Percentiles rank a stretch among this genome's conserved stretches.
These are phyloP conservation scores for Cyanistes caeruleus DNA, from an alignment of 2,113 vertebrate genomes.

Conservation along the genomic window DNA sequence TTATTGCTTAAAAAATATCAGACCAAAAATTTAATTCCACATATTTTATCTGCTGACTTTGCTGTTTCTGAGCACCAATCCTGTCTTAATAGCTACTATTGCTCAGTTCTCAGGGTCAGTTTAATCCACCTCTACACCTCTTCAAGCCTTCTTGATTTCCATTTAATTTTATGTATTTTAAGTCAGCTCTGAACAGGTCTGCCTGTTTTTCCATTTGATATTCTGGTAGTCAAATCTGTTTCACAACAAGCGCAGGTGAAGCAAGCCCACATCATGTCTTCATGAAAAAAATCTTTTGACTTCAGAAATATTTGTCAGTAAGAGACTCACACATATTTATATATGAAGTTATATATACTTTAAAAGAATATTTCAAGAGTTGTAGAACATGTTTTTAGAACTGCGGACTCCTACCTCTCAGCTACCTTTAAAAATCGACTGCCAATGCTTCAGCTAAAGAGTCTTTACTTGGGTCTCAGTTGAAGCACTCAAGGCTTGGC, in stretches of 20 bases:
- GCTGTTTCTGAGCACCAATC: background rate
- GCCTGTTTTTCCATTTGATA: background rate
- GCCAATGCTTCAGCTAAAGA: background rate
- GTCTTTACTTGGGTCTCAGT: background rate
- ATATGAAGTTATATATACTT: background rate
- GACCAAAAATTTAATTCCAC: background rate
- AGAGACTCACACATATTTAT: background rate
- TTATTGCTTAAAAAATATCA: background rate
- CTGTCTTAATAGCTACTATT: background rate
- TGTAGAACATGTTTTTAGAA: background rate
- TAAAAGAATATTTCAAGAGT: background rate
- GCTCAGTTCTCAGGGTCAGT: background rate
- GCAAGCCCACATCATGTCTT: background rate
- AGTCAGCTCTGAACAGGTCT: background rate
- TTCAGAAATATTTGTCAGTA: background rate
- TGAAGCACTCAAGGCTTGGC: background rate
- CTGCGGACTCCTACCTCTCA: background rate
- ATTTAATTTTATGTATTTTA: background rate
- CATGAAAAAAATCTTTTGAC: background rate
- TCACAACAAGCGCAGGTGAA: background rate
- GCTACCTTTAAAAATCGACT: background rate
- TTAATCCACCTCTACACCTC: background rate
- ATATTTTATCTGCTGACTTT: background rate
- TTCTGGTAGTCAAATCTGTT: background rate
- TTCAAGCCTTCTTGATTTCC: background rate